A percentile compares a stretch with the other conserved stretches of the same genome.
Conservation (phyloP, 2,888 invertebrate species). For the Strigamia maritima region DNA sequence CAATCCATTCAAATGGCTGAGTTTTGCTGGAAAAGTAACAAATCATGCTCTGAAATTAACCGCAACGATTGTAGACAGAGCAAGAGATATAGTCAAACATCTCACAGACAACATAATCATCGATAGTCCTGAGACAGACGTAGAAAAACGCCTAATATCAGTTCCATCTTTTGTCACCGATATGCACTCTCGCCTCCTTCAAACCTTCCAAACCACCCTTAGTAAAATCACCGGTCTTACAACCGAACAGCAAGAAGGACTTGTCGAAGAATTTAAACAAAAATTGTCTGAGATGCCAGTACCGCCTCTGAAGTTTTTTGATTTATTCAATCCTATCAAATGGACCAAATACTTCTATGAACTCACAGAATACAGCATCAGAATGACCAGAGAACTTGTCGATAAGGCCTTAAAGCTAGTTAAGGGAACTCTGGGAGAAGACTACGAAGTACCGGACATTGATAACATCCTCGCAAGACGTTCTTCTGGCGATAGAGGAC, state of each 20-base stretch:
- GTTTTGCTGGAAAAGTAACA: background rate
- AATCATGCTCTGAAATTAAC: background rate
- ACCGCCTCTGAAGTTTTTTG: background rate
- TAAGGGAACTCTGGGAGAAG: conserved; percentile 9
- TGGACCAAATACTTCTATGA: background rate
- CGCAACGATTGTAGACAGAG: background rate
- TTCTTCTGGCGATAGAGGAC: background rate
- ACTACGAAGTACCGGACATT: background rate
- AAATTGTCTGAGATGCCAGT: background rate
- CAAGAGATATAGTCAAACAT: background rate
- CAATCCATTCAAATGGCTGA: background rate
- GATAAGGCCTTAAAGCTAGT: background rate
- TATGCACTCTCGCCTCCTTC: background rate
- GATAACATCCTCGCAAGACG: background rate
- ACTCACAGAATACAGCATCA: background rate
- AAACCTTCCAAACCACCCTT: background rate
- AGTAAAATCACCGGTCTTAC: background rate
- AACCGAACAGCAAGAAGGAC: background rate
- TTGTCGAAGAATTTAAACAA: background rate
- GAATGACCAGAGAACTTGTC: background rate
- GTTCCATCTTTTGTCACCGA: background rate
- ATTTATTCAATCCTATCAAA: background rate
- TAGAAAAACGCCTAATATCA: background rate
- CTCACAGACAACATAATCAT: background rate
- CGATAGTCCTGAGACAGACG: no score